Conservation (phyloP, 2,113 vertebrate species). For the Pseudonaja textilis region DNA sequence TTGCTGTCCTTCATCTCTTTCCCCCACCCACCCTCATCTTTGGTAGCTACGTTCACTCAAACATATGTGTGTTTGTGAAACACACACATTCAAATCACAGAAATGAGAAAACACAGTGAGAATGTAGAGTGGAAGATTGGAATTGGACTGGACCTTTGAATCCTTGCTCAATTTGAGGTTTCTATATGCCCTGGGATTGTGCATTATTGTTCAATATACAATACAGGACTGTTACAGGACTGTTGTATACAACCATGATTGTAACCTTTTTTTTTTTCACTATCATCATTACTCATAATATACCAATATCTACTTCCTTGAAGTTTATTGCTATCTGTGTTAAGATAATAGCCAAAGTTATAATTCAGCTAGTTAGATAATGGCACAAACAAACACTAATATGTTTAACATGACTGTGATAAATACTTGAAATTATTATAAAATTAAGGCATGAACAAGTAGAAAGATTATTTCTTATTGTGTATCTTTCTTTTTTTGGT, state of each 20-base stretch:
- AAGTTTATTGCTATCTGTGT: background rate
- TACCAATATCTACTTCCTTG: background rate
- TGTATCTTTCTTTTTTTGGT: constrained; percentile 6
- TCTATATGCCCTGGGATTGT: background rate
- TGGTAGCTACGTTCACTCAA: background rate
- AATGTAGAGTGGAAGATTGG: background rate
- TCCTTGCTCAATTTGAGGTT: background rate
- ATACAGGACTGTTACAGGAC: background rate
- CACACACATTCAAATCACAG: background rate
- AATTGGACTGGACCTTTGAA: background rate
- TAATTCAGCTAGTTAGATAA: constrained; percentile 27
- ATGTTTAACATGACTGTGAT: constrained; percentile 29
- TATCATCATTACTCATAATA: background rate
- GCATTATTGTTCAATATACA: background rate
- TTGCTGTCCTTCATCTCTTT: constrained; percentile 34
- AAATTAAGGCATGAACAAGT: constrained; percentile 34
- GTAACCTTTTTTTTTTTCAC: background rate
- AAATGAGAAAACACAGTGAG: constrained; percentile 4
- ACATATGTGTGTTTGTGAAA: constrained; percentile 7
- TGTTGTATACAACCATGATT: background rate
- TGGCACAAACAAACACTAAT: constrained; percentile 13
- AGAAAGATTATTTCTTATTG: background rate
- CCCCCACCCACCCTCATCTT: background rate
- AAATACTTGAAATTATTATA: constrained; percentile 34
- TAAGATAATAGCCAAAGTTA: constrained; percentile 12